phyloP scores from a whole-genome alignment of 2,797 vertebrate species.

The Brachyalestes nurse region DNA sequence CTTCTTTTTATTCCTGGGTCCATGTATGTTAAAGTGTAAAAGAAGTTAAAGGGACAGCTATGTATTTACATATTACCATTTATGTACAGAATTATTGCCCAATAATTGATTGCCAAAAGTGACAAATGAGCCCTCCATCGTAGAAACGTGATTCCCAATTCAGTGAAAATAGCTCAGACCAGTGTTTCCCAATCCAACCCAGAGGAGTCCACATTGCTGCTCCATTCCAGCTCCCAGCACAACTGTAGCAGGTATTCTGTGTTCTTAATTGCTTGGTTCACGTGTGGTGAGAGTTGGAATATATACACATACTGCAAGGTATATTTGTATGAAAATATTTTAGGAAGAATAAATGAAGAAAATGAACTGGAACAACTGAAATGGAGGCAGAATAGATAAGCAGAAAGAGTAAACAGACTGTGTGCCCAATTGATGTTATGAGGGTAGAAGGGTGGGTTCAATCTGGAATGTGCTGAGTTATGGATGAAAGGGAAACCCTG shows the following conservation, averaged over 20 bases:
- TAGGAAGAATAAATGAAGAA: background rate
- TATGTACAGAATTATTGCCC: background rate
- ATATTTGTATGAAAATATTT: background rate
- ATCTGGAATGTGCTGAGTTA: background rate
- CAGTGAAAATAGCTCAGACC: background rate
- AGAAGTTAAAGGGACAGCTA: background rate
- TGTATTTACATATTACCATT: background rate
- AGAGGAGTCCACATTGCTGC: background rate
- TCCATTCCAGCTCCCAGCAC: background rate
- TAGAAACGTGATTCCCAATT: background rate
- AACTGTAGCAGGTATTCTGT: background rate
- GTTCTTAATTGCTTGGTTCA: background rate
- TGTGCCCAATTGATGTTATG: background rate
- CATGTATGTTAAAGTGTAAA: background rate
- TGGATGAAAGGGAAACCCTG: background rate
- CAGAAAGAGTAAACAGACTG: background rate
- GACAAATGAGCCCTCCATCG: background rate
- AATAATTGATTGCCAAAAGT: background rate
- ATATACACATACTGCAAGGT: background rate
- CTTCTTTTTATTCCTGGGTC: background rate
- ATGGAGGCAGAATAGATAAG: background rate
- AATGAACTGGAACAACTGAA: background rate
- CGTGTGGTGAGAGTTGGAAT: background rate
- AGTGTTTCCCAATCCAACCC: too few species aligned
- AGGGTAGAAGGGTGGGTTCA: background rate